Conservation (phyloP, 2,888 invertebrate genomes). For the Hypercompe scribonia region DNA sequence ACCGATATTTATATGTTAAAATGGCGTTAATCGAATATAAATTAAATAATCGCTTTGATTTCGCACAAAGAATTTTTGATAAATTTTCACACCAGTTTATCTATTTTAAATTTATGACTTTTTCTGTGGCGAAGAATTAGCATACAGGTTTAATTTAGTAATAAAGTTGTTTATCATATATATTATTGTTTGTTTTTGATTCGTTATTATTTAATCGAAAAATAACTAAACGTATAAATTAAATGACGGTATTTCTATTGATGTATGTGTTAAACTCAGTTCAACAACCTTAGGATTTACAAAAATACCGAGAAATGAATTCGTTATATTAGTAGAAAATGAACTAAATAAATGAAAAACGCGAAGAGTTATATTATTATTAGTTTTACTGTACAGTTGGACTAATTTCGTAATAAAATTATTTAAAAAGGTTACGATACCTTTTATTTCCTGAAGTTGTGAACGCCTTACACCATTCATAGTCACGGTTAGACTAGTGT, state of each 20-base stretch:
- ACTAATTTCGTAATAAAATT: too few relatives aligned
- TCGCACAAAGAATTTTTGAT: conserved; percentile 37
- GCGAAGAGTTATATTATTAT: background rate
- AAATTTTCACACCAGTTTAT: conserved; percentile 47
- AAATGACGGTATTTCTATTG: background rate
- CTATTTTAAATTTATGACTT: conserved; percentile 22
- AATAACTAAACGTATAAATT: background rate
- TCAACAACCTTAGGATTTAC: background rate
- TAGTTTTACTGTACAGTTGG: too few relatives aligned
- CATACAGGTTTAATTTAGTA: conserved; percentile 9
- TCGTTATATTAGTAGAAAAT: too few relatives aligned
- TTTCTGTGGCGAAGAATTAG: conserved; percentile 22
- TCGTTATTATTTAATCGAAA: background rate
- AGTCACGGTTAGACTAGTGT: too few relatives aligned
- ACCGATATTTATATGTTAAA: conserved; percentile 63
- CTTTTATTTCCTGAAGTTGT: too few relatives aligned
- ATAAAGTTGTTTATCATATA: background rate
- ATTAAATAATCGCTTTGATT: conserved; percentile 37
- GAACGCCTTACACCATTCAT: too few relatives aligned
- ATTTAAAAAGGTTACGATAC: too few relatives aligned
- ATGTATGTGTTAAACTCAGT: background rate
- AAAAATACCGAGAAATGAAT: too few relatives aligned
- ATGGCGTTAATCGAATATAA: conserved; percentile 41
- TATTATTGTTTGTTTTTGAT: background rate
- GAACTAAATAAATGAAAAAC: background rate